Conservation (phyloP, 2,797 vertebrate species). For the Capromys pilorides region DNA sequence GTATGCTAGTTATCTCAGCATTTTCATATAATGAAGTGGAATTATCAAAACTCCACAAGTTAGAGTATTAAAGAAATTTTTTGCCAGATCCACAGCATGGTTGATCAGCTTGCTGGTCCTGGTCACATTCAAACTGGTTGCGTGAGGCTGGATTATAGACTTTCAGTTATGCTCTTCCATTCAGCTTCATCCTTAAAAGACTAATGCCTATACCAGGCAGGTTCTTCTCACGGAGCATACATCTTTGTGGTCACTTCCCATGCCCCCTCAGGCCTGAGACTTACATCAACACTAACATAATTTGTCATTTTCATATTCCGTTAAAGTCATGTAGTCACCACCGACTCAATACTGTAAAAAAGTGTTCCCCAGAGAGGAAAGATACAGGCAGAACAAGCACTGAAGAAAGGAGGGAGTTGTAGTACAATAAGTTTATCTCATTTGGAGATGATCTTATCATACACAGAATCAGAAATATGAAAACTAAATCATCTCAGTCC, state of each 20-base stretch:
- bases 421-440: neutral
- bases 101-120: neutral
- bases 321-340: neutral
- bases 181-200: neutral
- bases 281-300: neutral
- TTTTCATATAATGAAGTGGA: neutral
- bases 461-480: neutral
- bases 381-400: accelerated
- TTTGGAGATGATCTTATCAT: neutral
- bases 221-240: neutral
- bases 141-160: neutral
- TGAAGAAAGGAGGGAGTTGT: neutral
- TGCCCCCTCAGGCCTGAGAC: neutral
- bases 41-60: neutral
- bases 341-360: neutral
- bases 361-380: neutral
- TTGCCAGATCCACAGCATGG: neutral
- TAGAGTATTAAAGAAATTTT: neutral
- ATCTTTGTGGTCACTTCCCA: neutral
- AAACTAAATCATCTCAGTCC: neutral
- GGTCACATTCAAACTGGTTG: neutral
- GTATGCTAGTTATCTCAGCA: neutral
- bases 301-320: neutral
- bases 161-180: neutral
- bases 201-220: neutral